Evolutionary conservation across 2,797 vertebrate species (phyloP), one percentile per base, ranked within the genome.

Genomic region (Galago senegalensis): DNA sequence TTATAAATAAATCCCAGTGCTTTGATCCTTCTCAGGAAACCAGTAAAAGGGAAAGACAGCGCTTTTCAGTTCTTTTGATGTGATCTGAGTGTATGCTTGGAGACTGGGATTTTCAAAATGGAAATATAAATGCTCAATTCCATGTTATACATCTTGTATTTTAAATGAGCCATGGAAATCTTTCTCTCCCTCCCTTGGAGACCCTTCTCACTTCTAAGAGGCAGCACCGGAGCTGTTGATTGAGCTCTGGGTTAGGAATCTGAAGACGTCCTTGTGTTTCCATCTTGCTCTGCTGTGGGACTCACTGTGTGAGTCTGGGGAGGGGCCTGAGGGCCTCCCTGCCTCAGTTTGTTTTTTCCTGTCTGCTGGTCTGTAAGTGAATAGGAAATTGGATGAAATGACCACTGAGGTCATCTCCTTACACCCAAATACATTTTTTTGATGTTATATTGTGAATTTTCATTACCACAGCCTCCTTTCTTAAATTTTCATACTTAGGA

Each of bases 21-120:
- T 89, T 83, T 72, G 69, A 53, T 91, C 49, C 63, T 49, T 83
- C 85, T 65, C 56, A 93, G 86, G 20, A 97, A 95, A 69, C 53
- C 34, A 89, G 60, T 67, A 70, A 77, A 86, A 76, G 21, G 87
- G 75, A 49, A 90, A 63, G 46, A 16, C 3, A 27, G 25, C 58
- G 11, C 16, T 85, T 49, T 16, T 37, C 3, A 6, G 25, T 82
- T 73, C 3, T 84, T 89, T 69, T 27, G 27, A 63, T 69, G 31
- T 21, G 20, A 83, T 43, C 49, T 73, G 16, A 18, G 7, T 27
- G 4, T 31, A 29, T 1, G 7, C 43, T 79, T 69, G 34, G 40
- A 72, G 61, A 61, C 16, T 81, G 53, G n/a, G 12, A 25, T 89
- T 76, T 87, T 89, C 60, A 61, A 85, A 53, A 63, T 56, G 61